Percentiles rank a stretch among this genome's conserved stretches.
Evolutionary conservation across 1,140 invertebrate species (phyloP).

Genomic region (Druon quercuslanigerum): DNA sequence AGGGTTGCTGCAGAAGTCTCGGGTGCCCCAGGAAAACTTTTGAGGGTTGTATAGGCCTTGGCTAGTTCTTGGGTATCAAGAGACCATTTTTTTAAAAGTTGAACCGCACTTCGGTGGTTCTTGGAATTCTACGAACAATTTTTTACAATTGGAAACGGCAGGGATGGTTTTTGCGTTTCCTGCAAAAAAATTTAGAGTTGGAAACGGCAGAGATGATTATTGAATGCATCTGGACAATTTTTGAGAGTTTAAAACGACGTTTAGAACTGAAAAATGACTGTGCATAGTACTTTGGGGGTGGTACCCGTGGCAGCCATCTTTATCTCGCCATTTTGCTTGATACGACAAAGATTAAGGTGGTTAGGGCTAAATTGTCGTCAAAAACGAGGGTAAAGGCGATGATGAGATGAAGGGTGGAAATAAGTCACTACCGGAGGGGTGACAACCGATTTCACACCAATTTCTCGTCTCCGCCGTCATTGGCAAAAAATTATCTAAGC

Average conservation of each 20-base stretch:
- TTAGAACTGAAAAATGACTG: not conserved
- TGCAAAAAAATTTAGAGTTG: too few relatives aligned
- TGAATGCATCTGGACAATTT: too few relatives aligned
- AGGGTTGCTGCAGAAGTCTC: too few relatives aligned
- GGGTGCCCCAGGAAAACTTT: too few relatives aligned
- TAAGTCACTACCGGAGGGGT: slow-evolving; percentile 72
- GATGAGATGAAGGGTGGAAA: slow-evolving; percentile 66
- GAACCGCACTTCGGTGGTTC: too few relatives aligned
- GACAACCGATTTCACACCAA: slow-evolving; percentile 73
- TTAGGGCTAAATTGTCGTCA: slow-evolving; percentile 54
- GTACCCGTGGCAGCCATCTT: slow-evolving; percentile 43
- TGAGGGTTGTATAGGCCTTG: too few relatives aligned
- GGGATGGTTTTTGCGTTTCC: too few relatives aligned
- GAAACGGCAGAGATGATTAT: too few relatives aligned
- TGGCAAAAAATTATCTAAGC: slow-evolving; percentile 72
- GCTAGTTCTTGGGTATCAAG: too few relatives aligned
- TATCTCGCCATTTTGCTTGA: slow-evolving; percentile 69
- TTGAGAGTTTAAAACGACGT: not conserved
- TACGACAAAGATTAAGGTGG: slow-evolving; percentile 56
- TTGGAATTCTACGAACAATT: too few relatives aligned
- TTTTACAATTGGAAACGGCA: too few relatives aligned
- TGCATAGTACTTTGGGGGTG: not conserved
- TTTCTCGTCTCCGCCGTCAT: slow-evolving; percentile 70
- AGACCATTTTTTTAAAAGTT: too few relatives aligned
- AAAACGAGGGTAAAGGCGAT: slow-evolving; percentile 48